These are phyloP conservation scores for Chlorodrepanis virens DNA, from an alignment of 2,113 vertebrate species.

Conservation along the genomic window DNA sequence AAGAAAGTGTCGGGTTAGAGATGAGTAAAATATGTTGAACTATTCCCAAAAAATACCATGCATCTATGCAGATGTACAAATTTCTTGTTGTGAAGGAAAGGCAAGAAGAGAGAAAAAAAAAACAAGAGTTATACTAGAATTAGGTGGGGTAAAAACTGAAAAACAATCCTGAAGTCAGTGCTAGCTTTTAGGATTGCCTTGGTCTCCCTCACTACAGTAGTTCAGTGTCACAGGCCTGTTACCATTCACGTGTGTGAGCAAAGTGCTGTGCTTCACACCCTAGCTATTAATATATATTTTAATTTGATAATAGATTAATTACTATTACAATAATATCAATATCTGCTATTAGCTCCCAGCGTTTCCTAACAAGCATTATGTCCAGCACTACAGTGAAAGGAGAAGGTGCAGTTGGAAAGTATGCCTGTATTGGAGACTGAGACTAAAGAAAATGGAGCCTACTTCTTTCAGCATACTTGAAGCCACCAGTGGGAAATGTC, in stretches of 20 bases:
- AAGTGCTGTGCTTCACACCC: background rate
- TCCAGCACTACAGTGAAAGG: background rate
- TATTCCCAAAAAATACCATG: background rate
- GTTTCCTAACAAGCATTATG: background rate
- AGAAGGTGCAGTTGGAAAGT: background rate
- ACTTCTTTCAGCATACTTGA: background rate
- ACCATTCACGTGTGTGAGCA: background rate
- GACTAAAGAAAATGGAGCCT: background rate
- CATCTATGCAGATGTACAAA: background rate
- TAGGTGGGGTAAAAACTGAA: background rate
- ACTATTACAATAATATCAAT: background rate
- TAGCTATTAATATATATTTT: background rate
- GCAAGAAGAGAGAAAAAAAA: background rate
- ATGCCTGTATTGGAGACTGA: background rate
- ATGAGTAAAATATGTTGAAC: background rate
- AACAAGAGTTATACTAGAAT: background rate
- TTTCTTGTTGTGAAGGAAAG: background rate
- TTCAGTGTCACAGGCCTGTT: background rate
- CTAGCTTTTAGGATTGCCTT: background rate
- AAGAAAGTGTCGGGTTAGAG: background rate
- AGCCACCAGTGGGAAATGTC: fast-evolving
- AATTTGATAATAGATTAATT: background rate
- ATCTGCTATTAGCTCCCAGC: background rate
- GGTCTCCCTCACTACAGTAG: background rate
- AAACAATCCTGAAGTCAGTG: background rate